Percentiles rank a stretch among this genome's conserved stretches.
Evolutionary conservation across 2,888 invertebrate genomes (phyloP).

Genomic region (Drosophila nigricruria): DNA sequence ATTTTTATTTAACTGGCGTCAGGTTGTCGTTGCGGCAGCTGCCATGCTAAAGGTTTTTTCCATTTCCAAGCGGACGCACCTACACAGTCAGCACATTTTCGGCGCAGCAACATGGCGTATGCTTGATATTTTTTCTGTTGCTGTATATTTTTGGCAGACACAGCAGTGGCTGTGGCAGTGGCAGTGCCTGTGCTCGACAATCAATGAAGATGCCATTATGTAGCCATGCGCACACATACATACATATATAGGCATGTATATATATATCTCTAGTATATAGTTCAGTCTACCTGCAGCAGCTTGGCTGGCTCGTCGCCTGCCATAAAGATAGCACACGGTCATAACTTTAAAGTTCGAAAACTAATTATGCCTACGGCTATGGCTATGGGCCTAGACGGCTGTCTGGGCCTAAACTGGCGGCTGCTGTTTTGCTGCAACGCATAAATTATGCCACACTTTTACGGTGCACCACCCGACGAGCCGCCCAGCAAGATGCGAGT

Average conservation of each 20-base stretch:
- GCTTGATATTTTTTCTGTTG: conserved; percentile 43
- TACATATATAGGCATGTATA: neutral
- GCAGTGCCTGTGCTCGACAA: conserved; percentile 47
- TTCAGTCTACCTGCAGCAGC: conserved; percentile 31
- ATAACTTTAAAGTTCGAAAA: conserved; percentile 83
- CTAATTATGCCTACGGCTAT: conserved; percentile 83
- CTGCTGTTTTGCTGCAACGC: conserved; percentile 63
- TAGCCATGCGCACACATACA: conserved; percentile 34
- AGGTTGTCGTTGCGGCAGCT: conserved; percentile 72
- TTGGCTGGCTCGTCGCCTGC: conserved; percentile 39
- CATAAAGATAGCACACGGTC: conserved; percentile 77
- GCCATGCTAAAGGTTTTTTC: conserved; percentile 52
- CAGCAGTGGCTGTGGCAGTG: conserved; percentile 39
- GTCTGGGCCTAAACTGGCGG: conserved; percentile 30
- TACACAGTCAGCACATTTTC: conserved; percentile 70
- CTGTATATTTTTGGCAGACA: conserved; percentile 58
- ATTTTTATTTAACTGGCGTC: conserved; percentile 60
- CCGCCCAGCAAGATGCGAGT: conserved; percentile 35
- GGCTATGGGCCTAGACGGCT: conserved; percentile 60
- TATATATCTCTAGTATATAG: conserved; percentile 3
- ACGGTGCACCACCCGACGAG: conserved; percentile 18
- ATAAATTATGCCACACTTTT: conserved; percentile 69
- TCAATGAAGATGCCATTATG: conserved; percentile 57
- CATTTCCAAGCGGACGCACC: conserved; percentile 69
- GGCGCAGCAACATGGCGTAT: conserved; percentile 55